phyloP scores from a whole-genome alignment of 2,888 invertebrate species.

The Hylaea fasciaria region DNA sequence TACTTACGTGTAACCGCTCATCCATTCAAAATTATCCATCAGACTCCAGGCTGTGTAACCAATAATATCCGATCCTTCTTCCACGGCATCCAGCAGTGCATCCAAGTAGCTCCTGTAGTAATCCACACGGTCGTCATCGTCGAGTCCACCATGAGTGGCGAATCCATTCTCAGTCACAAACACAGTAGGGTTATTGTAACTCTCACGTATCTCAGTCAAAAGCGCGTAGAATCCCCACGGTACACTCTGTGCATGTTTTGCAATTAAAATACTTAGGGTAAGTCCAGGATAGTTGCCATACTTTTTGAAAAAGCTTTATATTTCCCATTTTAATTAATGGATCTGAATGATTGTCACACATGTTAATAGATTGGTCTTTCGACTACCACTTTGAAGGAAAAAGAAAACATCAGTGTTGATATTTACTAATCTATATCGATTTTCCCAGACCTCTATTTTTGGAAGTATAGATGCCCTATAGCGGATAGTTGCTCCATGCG shows the following conservation, averaged over 20 bases:
- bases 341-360: no score
- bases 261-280: conserved; percentile 17
- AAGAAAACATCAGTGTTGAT: no score
- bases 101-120: conserved; percentile 66
- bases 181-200: conserved; percentile 80
- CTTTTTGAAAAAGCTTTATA: no score
- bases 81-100: conserved; percentile 70
- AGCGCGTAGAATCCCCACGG: conserved; percentile 84
- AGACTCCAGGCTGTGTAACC: conserved; percentile 86
- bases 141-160: conserved; percentile 51
- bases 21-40: conserved; percentile 87
- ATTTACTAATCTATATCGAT: no score
- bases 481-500: no score
- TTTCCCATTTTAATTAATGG: no score
- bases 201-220: conserved; percentile 73
- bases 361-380: no score
- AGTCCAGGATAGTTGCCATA: no score
- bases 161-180: conserved; percentile 85
- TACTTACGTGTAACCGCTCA: conserved; percentile 79
- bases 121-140: conserved; percentile 69
- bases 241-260: conserved; percentile 69
- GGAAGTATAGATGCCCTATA: no score
- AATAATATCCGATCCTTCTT: conserved; percentile 68
- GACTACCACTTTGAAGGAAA: no score
- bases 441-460: no score